Conservation (phyloP, 2,888 invertebrate species). For the Atherix ibis region DNA sequence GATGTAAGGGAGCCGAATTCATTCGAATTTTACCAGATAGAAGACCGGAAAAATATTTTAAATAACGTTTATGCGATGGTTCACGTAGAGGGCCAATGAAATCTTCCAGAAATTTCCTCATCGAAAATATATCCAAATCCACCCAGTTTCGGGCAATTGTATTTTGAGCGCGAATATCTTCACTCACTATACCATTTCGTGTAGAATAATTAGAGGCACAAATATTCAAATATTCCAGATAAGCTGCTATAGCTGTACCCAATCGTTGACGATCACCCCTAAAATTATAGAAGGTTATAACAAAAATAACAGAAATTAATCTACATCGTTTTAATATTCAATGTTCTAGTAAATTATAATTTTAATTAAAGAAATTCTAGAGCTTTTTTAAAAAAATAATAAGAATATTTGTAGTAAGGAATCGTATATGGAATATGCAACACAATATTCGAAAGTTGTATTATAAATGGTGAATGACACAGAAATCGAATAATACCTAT, state of each 20-base stretch:
- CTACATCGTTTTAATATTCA: too few relatives aligned
- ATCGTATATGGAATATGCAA: too few relatives aligned
- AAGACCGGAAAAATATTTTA: constrained; percentile 81
- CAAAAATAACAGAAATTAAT: constrained; percentile 5
- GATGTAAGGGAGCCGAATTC: constrained; percentile 70
- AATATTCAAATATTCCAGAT: constrained; percentile 88
- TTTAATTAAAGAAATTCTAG: too few relatives aligned
- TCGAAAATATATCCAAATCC: constrained; percentile 81
- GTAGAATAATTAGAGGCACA: constrained; percentile 41
- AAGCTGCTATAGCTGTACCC: constrained; percentile 78
- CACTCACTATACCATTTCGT: constrained; percentile 24
- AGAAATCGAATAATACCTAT: too few relatives aligned
- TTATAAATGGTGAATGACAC: too few relatives aligned
- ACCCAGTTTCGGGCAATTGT: constrained; percentile 31
- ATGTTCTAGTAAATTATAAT: too few relatives aligned
- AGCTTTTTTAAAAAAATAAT: too few relatives aligned
- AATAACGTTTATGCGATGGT: constrained; percentile 70
- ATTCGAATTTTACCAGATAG: constrained; percentile 78
- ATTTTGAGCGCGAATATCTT: constrained; percentile 16
- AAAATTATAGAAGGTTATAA: constrained; percentile 24
- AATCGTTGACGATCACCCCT: constrained; percentile 74
- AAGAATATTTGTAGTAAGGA: too few relatives aligned
- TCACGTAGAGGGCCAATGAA: constrained; percentile 53
- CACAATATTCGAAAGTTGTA: too few relatives aligned
- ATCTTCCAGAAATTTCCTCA: constrained; percentile 79